phyloP scores from a whole-genome alignment of 2,113 vertebrate species.

The Cisticola juncidis region DNA sequence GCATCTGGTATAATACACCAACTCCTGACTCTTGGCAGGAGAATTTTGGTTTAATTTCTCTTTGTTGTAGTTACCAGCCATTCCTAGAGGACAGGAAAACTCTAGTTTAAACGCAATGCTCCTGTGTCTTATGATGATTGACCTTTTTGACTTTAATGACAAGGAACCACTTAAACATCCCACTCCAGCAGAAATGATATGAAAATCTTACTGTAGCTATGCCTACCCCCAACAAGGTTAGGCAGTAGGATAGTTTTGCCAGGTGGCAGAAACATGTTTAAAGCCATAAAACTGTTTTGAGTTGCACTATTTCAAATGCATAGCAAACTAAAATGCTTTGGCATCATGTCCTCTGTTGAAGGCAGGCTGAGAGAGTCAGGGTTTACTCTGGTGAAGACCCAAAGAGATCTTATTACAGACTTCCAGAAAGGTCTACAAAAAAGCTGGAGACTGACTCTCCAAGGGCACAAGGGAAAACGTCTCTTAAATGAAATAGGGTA shows the following conservation, averaged over 20 bases:
- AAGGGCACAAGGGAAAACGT: background rate
- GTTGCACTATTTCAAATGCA: rapidly evolving
- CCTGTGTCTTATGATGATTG: background rate
- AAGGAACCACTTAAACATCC: background rate
- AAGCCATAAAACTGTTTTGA: too few relatives aligned
- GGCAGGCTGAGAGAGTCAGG: background rate
- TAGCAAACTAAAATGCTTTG: background rate
- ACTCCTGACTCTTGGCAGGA: background rate
- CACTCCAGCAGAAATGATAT: background rate
- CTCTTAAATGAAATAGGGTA: background rate
- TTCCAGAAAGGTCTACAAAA: background rate
- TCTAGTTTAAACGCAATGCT: background rate
- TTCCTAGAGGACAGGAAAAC: background rate
- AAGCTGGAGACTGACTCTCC: background rate
- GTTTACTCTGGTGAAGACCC: background rate
- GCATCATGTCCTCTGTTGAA: background rate
- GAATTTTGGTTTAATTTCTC: background rate
- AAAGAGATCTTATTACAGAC: background rate
- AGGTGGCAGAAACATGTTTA: background rate
- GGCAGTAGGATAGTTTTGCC: background rate
- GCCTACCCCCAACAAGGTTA: background rate
- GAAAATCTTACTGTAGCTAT: background rate
- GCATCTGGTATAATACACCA: background rate
- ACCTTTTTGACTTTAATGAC: background rate
- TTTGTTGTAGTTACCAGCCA: background rate